Percentiles rank a stretch among this genome's conserved stretches.
These are phyloP conservation scores for Apodemia hepburni DNA, from an alignment of 2,888 invertebrate genomes.

Conservation along the genomic window DNA sequence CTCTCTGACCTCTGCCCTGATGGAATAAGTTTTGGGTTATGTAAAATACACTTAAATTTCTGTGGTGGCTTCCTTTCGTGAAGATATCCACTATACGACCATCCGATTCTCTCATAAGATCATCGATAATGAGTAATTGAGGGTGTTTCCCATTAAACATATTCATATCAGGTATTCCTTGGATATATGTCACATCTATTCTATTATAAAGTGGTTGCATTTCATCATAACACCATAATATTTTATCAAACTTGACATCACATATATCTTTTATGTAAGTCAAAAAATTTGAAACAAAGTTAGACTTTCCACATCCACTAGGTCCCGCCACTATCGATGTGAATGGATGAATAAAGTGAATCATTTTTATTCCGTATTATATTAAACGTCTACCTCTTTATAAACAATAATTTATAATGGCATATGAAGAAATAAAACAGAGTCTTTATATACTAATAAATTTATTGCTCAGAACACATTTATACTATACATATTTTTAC, in stretches of 20 bases:
- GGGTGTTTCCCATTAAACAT: conserved; percentile 35
- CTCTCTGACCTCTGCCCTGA: conserved; percentile 5
- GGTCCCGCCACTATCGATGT: conserved; percentile 30
- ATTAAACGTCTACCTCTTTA: background rate
- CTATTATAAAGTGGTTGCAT: conserved; percentile 33
- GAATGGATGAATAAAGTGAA: conserved; percentile 29
- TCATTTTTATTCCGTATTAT: conserved; percentile 20
- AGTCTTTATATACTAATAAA: background rate
- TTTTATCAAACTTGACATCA: conserved; percentile 22
- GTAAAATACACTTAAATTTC: conserved; percentile 20
- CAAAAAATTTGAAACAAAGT: conserved; percentile 27
- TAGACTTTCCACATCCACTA: conserved; percentile 35
- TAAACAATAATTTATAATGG: background rate
- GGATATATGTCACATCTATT: conserved; percentile 32
- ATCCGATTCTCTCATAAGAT: conserved; percentile 40
- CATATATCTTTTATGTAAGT: conserved; percentile 24
- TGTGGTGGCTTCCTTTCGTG: conserved; percentile 20
- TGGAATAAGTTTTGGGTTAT: conserved; percentile 17
- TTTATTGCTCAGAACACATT: background rate
- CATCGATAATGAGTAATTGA: conserved; percentile 37
- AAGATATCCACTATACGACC: conserved; percentile 32
- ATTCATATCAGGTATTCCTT: conserved; percentile 36
- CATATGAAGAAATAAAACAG: background rate
- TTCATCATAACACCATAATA: conserved; percentile 30
- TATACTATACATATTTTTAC: background rate